A percentile compares a stretch with the other conserved stretches of the same genome.
These are phyloP conservation scores for Vombatus ursinus DNA, from an alignment of 2,113 vertebrate species.

Conservation along the genomic window DNA sequence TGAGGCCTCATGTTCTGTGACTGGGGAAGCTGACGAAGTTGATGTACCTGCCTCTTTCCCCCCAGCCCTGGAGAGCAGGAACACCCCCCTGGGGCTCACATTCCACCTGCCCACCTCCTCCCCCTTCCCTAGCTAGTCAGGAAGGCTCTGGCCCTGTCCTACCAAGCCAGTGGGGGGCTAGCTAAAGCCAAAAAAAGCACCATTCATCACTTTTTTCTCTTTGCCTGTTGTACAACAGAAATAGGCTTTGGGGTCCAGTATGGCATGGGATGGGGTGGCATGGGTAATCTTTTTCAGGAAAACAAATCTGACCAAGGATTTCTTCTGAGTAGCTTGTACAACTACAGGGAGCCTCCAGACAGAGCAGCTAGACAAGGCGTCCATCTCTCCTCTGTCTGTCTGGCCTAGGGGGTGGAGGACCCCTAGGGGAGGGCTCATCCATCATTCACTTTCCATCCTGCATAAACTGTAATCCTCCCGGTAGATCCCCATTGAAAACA, in stretches of 20 bases:
- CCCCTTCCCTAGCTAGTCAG: conserved; percentile 69
- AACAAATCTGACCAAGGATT: conserved; percentile 34
- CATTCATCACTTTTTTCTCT: conserved; percentile 57
- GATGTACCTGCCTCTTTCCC: conserved; percentile 52
- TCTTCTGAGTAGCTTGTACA: conserved; percentile 53
- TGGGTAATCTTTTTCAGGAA: conserved; percentile 37
- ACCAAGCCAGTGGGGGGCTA: conserved; percentile 65
- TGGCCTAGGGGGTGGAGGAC: conserved; percentile 13
- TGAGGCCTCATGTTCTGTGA: conserved; percentile 78
- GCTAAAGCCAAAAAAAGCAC: conserved; percentile 54
- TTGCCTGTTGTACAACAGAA: conserved; percentile 55
- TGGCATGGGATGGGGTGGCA: conserved; percentile 14
- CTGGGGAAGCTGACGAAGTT: conserved; percentile 71
- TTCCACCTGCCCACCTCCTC: conserved; percentile 47
- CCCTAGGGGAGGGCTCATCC: conserved; percentile 39
- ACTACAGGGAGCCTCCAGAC: background rate
- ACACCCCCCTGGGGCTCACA: conserved; percentile 23
- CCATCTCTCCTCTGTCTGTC: conserved; percentile 61
- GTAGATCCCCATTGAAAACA: conserved; percentile 75
- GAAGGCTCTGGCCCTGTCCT: conserved; percentile 49
- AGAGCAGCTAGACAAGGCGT: conserved; percentile 40
- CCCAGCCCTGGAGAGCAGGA: conserved; percentile 54
- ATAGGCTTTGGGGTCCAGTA: conserved; percentile 39
- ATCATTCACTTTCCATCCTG: conserved; percentile 15
- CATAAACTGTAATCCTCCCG: conserved; percentile 71